These are phyloP conservation scores for Cryptotermes secundus DNA, from an alignment of 1,140 invertebrate genomes.

Conservation along the genomic window DNA sequence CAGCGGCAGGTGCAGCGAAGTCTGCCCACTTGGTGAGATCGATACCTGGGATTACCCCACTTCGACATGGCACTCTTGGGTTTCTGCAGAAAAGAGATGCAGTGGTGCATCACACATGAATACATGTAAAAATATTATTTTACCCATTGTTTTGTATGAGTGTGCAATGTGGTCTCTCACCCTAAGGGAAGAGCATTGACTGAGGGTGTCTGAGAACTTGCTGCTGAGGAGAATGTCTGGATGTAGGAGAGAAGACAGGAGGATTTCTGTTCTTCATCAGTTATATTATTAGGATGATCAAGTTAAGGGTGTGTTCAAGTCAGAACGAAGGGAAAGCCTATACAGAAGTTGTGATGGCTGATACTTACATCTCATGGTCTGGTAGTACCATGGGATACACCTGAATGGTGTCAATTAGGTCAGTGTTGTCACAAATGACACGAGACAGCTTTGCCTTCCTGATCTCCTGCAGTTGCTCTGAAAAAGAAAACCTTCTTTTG, in stretches of 20 bases:
- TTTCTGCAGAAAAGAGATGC: slow-evolving; percentile 61
- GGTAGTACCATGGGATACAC: slow-evolving; percentile 90
- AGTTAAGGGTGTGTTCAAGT: neutral
- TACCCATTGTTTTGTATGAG: no score
- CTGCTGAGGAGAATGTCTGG: no score
- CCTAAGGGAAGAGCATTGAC: no score
- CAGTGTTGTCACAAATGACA: slow-evolving; percentile 94
- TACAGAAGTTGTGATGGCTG: neutral
- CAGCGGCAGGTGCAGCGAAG: slow-evolving; percentile 18
- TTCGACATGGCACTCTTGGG: slow-evolving; percentile 84
- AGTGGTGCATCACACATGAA: slow-evolving; percentile 20
- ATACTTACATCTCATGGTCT: slow-evolving; percentile 85
- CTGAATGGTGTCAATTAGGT: slow-evolving; percentile 89
- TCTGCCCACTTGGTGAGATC: slow-evolving; percentile 89
- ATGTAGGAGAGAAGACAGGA: no score
- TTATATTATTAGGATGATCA: no score
- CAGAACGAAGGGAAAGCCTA: neutral
- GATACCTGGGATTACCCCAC: slow-evolving; percentile 79
- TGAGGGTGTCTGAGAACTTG: no score
- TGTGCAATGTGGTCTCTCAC: neutral
- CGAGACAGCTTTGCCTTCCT: slow-evolving; percentile 81
- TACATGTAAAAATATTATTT: neutral
- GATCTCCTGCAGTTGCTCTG: slow-evolving; percentile 87
- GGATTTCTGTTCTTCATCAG: no score
- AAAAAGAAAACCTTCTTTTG: slow-evolving; percentile 33